Evolutionary conservation across 2,113 vertebrate genomes (phyloP), one percentile per base, ranked within the genome.

Genomic region (Oophaga pumilio): DNA sequence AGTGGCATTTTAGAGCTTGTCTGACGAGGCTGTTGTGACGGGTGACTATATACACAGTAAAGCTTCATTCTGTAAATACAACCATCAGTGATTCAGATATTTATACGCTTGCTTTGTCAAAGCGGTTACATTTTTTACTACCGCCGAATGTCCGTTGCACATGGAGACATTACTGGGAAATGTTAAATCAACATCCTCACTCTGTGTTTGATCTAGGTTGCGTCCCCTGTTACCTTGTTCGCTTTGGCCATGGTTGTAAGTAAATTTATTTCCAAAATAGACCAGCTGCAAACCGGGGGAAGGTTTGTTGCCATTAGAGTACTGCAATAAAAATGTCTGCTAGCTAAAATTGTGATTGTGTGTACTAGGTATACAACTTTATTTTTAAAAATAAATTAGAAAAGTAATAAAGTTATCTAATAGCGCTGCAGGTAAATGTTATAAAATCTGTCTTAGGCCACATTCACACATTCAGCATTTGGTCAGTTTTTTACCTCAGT

Each of bases 131-230:
- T 88, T 88, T 74, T 74, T 88, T 76, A 84, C 71, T 77, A 88
- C 87, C 73, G 56, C 53, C 77, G 71, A 84, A 76, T 33, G 86
- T 83, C 80, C 79, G 57, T 76, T 82, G 86, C 78, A 43, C 73
- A 87, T 85, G 76, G 69, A 86, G 76, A 57, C 60, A 59, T 81
- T 87, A 73, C 80, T 82, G 59, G 73, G 69, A 88, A 88, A 88
- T 88, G 87, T 88, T 88, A 77, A 84, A 88, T 84, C 57, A 88
- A 88, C 87, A 88, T 88, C 81, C 80, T 88, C 59, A 24, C 26
- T 76, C 49, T 84, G 43, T 74, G 68, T 83, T 88, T 88, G 80
- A 88, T 88, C 81, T 88, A 49, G 50, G 24, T 68, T 76, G 59
- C 17, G 50, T 83, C 59, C 80, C 84, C 71, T 88, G 81, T 66